Evolutionary conservation across 2,797 vertebrate species (phyloP), one percentile per base, ranked within the genome.

Genomic region (Sebastes diaconus): DNA sequence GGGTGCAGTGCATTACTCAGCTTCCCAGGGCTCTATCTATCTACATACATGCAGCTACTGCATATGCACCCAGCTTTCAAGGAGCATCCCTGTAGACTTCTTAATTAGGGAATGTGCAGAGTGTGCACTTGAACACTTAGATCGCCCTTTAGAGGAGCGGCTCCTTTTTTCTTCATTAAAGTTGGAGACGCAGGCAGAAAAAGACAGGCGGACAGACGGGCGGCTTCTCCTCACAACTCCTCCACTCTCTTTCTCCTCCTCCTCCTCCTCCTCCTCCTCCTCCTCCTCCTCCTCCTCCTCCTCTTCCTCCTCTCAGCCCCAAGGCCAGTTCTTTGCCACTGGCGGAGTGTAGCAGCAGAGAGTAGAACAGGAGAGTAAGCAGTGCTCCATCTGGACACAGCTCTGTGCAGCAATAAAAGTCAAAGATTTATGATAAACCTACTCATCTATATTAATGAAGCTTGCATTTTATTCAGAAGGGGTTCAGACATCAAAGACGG

Each of bases 31-130:
- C 85, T 83, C 84, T 39, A 79, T 90, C 85, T 85, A 80, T 93
- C 88, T 87, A 42, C 81, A 80, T 85, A 70, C 86, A 87, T 79
- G 50, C 86, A 84, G 86, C 84, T 79, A 65, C 84, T 87, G 88
- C 83, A 90, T 86, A 86, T 75, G 81, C 79, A 84, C 77, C 82
- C 83, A 59, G 91, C 91, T 89, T 84, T 90, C 88, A 87, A 77
- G 73, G 69, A 92, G 87, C 87, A 77, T 94, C 94, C 93, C 93
- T 79, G 78, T 84, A 88, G 93, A 91, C 86, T 84, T 87, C 92
- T 94, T 95, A 94, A 95, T 95, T 94, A 94, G 89, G 76, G 88
- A 90, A 92, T 92, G 92, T 94, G 93, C 93, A 90, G 89, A 81
- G 85, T 92, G 79, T 84, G 90, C 92, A 92, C 87, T 91, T 84